These are phyloP conservation scores for Coendou prehensilis DNA, from an alignment of 2,797 vertebrate genomes.

Conservation along the genomic window DNA sequence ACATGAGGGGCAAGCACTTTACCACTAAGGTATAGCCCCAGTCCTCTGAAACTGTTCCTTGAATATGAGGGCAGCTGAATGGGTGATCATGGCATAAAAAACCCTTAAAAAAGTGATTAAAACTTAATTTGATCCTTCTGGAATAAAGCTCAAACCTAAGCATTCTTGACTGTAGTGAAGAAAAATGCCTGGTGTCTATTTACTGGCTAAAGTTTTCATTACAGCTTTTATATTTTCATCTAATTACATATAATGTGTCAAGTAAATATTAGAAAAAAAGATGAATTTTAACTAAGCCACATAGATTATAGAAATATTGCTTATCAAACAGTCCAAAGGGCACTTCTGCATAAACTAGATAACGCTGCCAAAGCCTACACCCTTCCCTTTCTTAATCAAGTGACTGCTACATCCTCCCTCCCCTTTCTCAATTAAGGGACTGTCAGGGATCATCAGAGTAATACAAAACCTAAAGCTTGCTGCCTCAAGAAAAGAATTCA, in stretches of 20 bases:
- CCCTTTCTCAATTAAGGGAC: conserved; percentile 23
- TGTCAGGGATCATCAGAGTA: conserved; percentile 11
- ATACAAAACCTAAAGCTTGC: conserved; percentile 38
- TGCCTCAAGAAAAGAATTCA: neutral
- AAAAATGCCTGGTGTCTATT: conserved; percentile 14
- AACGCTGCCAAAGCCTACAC: neutral
- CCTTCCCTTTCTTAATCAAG: conserved; percentile 51
- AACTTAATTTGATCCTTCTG: conserved; percentile 55
- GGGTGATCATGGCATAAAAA: conserved; percentile 38
- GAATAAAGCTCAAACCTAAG: conserved; percentile 42
- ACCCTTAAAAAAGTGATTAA: conserved; percentile 32
- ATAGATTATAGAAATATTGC: conserved; percentile 59
- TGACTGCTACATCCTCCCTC: neutral
- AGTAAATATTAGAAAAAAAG: conserved; percentile 62
- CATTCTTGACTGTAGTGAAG: neutral
- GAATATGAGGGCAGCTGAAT: neutral
- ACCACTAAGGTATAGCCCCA: neutral
- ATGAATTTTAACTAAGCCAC: conserved; percentile 59
- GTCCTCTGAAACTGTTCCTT: neutral
- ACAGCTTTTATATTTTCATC: neutral
- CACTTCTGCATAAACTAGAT: conserved; percentile 66
- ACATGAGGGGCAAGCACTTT: neutral
- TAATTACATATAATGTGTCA: conserved; percentile 44
- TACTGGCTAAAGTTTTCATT: neutral
- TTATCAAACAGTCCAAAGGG: conserved; percentile 74